Conservation (phyloP, 2,113 vertebrate genomes). For the Elephas maximus region DNA sequence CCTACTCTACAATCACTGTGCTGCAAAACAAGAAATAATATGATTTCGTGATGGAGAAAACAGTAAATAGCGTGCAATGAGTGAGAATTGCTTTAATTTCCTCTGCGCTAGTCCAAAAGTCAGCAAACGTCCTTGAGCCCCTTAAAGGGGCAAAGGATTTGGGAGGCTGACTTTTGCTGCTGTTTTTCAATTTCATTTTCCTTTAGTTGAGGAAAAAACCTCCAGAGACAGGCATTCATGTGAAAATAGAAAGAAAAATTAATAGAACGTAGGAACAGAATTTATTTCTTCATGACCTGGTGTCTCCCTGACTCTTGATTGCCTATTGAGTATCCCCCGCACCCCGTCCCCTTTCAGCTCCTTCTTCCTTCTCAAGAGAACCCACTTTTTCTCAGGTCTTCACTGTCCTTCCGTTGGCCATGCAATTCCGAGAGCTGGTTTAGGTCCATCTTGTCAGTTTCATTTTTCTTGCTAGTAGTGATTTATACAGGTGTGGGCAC, state of each 20-base stretch:
- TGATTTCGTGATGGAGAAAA: slow-evolving; percentile 61
- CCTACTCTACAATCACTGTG: slow-evolving; percentile 64
- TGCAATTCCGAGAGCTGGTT: neutral
- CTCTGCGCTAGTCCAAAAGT: slow-evolving; percentile 56
- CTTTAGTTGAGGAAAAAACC: slow-evolving; percentile 37
- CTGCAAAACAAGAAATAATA: slow-evolving; percentile 78
- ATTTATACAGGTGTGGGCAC: neutral
- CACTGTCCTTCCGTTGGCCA: neutral
- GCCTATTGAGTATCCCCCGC: neutral
- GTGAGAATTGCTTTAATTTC: slow-evolving; percentile 74
- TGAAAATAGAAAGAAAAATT: slow-evolving; percentile 47
- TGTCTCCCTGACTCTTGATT: neutral
- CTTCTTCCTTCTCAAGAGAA: neutral
- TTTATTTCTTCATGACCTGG: neutral
- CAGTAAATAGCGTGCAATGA: slow-evolving; percentile 59
- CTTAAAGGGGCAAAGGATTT: slow-evolving; percentile 56
- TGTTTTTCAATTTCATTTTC: slow-evolving; percentile 64
- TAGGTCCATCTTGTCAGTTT: neutral
- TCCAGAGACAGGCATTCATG: slow-evolving; percentile 53
- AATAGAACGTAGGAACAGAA: slow-evolving; percentile 41
- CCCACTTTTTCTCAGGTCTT: neutral
- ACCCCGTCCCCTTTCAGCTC: neutral
- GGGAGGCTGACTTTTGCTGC: neutral
- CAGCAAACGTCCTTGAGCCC: slow-evolving; percentile 64
- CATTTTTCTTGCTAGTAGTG: neutral